phyloP scores from a whole-genome alignment of 2,888 invertebrate species.

The Trilocha varians region DNA sequence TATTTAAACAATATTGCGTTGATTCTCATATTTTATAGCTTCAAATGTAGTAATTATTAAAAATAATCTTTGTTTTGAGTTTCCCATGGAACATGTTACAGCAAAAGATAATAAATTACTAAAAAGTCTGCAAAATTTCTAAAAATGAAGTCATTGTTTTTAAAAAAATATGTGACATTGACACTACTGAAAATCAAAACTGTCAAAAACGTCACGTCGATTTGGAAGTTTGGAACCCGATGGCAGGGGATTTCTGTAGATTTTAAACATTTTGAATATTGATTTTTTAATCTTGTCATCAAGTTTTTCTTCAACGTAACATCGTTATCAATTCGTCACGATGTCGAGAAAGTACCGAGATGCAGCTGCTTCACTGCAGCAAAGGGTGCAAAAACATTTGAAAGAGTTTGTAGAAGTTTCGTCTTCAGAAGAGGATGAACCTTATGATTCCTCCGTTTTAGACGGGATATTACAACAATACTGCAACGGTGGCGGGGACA shows the following conservation, averaged over 20 bases:
- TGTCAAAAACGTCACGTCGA: conserved; percentile 25
- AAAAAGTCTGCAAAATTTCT: too few species aligned
- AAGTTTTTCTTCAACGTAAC: neutral
- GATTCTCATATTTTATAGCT: too few species aligned
- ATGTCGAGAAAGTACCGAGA: conserved; percentile 60
- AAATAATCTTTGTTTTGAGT: too few species aligned
- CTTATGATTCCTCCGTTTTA: conserved; percentile 48
- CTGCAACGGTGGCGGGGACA: conserved; percentile 51
- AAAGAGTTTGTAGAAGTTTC: conserved; percentile 56
- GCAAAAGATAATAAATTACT: too few species aligned
- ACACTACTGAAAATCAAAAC: too few species aligned
- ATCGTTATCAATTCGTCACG: conserved; percentile 2
- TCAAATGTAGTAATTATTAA: too few species aligned
- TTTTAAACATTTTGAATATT: too few species aligned
- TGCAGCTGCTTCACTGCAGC: conserved; percentile 59
- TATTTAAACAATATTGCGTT: too few species aligned
- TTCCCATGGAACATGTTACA: too few species aligned
- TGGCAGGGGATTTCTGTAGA: too few species aligned
- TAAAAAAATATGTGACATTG: too few species aligned
- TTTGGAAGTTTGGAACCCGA: conserved; percentile 16
- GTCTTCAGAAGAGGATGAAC: conserved; percentile 63
- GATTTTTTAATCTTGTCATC: neutral
- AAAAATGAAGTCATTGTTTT: too few species aligned
- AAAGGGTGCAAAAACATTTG: conserved; percentile 60
- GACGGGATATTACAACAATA: conserved; percentile 58